Evolutionary conservation across 92 coral and sea anemone species (phyloP).

Genomic region (Zoanthus solanderi): DNA sequence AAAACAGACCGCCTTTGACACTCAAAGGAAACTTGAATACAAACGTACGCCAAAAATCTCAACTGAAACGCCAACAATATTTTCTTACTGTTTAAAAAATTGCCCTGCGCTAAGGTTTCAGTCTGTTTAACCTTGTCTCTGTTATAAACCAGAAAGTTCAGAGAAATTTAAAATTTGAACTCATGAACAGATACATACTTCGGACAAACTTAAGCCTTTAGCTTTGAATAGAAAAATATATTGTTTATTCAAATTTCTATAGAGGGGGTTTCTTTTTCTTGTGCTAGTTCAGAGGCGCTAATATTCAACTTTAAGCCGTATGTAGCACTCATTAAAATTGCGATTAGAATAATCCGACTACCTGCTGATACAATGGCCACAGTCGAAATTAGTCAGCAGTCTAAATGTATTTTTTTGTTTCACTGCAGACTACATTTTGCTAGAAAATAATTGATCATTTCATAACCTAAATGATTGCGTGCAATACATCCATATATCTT

Average conservation of each 20-base stretch:
- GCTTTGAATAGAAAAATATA: neutral
- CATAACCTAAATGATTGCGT: slow-evolving; percentile 4
- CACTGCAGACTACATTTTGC: neutral
- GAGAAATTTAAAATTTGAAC: neutral
- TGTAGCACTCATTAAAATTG: neutral
- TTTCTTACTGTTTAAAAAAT: neutral
- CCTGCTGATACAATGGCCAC: slow-evolving; percentile 48
- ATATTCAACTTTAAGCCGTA: neutral
- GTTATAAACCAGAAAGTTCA: neutral
- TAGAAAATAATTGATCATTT: neutral
- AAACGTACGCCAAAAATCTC: slow-evolving; percentile 4
- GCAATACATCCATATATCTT: neutral
- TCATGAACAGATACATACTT: neutral
- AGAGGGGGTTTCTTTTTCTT: neutral
- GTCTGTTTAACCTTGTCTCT: neutral
- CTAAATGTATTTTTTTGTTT: neutral
- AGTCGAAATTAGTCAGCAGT: slow-evolving; percentile 11
- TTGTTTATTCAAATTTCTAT: neutral
- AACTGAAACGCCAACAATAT: slow-evolving; percentile 21
- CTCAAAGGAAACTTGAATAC: slow-evolving; percentile 13
- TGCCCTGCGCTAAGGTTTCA: neutral
- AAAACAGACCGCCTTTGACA: slow-evolving; percentile 50
- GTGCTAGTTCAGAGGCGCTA: slow-evolving; percentile 16
- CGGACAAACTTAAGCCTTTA: neutral
- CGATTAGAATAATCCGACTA: slow-evolving; percentile 35